These are phyloP conservation scores for Pampus argenteus DNA, from an alignment of 2,797 vertebrate genomes.

Conservation along the genomic window DNA sequence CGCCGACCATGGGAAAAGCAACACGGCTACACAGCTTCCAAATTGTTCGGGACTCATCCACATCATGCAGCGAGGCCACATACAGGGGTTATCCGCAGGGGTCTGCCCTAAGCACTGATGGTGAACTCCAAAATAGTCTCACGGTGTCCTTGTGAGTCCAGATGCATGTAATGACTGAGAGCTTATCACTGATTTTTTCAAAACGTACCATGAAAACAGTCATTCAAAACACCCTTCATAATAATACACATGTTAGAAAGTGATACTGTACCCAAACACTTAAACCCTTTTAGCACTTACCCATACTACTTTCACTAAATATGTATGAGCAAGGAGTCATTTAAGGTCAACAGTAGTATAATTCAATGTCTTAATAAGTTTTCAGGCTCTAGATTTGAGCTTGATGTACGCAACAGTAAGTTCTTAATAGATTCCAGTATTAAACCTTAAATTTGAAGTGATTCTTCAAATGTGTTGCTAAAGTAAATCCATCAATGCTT, in stretches of 20 bases:
- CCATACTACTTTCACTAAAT: not conserved
- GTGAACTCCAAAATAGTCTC: conserved; percentile 48
- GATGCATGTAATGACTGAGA: conserved; percentile 44
- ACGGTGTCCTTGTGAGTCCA: conserved; percentile 60
- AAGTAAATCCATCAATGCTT: conserved; percentile 7
- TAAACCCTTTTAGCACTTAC: not conserved
- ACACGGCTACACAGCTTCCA: conserved; percentile 27
- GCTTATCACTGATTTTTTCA: conserved; percentile 44
- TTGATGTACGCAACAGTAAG: not conserved
- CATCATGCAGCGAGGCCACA: conserved; percentile 39
- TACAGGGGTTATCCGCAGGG: conserved; percentile 42
- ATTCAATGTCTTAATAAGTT: not conserved
- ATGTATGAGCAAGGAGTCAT: not conserved
- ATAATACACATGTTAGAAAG: conserved; percentile 7
- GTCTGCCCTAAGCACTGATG: conserved; percentile 28
- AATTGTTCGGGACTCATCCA: conserved; percentile 28
- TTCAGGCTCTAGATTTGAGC: conserved; percentile 2
- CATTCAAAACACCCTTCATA: conserved; percentile 25
- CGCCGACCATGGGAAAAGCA: conserved; percentile 43
- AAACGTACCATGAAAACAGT: conserved; percentile 46
- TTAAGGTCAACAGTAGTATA: conserved; percentile 8
- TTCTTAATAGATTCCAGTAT: conserved; percentile 1
- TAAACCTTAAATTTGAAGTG: not conserved
- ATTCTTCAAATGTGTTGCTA: conserved; percentile 8
- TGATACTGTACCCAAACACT: conserved; percentile 2